These are phyloP conservation scores for Celastrina argiolus DNA, from an alignment of 2,888 invertebrate genomes.

Conservation along the genomic window DNA sequence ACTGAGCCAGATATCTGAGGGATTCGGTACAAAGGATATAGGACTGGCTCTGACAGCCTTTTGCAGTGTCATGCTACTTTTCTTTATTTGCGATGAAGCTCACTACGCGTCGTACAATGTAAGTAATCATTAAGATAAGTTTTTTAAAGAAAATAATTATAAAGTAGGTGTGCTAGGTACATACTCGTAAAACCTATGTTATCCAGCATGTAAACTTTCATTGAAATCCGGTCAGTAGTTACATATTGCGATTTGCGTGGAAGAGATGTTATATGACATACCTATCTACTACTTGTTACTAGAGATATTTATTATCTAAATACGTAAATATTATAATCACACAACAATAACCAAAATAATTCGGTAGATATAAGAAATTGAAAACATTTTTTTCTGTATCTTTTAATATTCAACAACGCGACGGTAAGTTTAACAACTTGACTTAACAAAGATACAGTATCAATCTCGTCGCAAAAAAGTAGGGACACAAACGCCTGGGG, in stretches of 20 bases:
- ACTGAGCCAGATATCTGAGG: constrained; percentile 84
- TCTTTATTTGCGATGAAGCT: constrained; percentile 85
- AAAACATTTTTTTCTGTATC: not conserved
- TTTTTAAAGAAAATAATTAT: too few species aligned
- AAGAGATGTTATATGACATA: too few species aligned
- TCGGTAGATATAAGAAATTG: not conserved
- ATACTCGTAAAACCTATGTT: too few species aligned
- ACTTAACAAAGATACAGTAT: not conserved
- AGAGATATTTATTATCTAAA: too few species aligned
- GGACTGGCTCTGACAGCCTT: constrained; percentile 82
- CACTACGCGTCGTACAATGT: constrained; percentile 85
- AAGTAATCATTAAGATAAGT: constrained; percentile 42
- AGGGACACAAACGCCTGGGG: constrained; percentile 1
- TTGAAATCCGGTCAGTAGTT: too few species aligned
- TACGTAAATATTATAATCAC: too few species aligned
- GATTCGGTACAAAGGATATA: constrained; percentile 84
- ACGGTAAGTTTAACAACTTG: not conserved
- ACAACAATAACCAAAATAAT: not conserved
- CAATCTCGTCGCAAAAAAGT: not conserved
- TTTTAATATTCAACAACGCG: constrained; percentile 2
- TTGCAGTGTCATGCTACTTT: constrained; percentile 81
- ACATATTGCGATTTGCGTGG: too few species aligned
- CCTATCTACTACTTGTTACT: too few species aligned
- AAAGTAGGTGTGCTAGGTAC: too few species aligned
- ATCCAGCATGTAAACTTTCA: too few species aligned